Evolutionary conservation across 1,140 invertebrate genomes (phyloP).

Genomic region (Bombus pyrosoma): DNA sequence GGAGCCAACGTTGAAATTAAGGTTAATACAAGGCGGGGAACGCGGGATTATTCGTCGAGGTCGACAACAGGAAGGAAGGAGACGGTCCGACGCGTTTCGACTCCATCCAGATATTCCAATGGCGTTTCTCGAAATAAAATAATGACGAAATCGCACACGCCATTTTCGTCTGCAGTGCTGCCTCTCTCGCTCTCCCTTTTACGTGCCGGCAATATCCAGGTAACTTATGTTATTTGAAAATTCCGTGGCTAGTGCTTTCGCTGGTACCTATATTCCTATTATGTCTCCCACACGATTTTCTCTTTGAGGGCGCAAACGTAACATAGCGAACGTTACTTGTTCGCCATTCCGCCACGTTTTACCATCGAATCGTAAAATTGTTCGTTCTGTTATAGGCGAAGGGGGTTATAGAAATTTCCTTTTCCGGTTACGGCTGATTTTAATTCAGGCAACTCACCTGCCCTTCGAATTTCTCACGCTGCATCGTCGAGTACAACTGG

Average conservation of each 20-base stretch:
- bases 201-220: conserved; percentile 37
- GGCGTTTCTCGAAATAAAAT: conserved; percentile 54
- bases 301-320: conserved; percentile 19
- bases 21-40: conserved; percentile 41
- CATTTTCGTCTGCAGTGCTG: conserved; percentile 11
- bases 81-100: not conserved
- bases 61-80: conserved; percentile 13
- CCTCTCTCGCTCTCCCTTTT: not conserved
- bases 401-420: not conserved
- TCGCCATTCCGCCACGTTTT: conserved; percentile 24
- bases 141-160: conserved; percentile 56
- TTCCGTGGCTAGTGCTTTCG: conserved; percentile 65
- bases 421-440: conserved; percentile 11
- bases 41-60: conserved; percentile 46
- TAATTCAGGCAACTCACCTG: conserved; percentile 25
- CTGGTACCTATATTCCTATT: conserved; percentile 58
- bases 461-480: not conserved
- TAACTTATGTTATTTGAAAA: conserved; percentile 61
- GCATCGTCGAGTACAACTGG: not conserved
- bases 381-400: not conserved
- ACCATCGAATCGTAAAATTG: conserved; percentile 31
- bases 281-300: conserved; percentile 59
- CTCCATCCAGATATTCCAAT: conserved; percentile 40
- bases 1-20: conserved; percentile 30
- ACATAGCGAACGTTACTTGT: not conserved